Percentiles rank a stretch among this genome's conserved stretches.
phyloP scores from a whole-genome alignment of 2,888 invertebrate genomes.

The Nomada fabriciana region DNA sequence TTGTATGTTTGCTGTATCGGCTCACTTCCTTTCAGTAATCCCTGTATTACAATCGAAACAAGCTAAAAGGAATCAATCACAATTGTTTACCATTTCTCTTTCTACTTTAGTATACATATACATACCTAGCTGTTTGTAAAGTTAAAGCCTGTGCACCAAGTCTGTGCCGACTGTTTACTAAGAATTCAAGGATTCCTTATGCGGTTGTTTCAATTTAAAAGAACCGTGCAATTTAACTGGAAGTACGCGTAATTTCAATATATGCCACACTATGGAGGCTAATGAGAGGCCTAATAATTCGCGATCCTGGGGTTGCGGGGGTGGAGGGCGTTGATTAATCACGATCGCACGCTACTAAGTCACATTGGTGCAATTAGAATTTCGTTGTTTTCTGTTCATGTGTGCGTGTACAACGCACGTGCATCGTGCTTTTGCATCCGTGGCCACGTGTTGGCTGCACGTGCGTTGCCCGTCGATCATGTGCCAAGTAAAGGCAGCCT shows the following conservation, averaged over 20 bases:
- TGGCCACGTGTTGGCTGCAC: conserved; percentile 52
- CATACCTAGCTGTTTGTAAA: too few species aligned
- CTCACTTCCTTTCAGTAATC: too few species aligned
- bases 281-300: conserved; percentile 38
- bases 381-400: conserved; percentile 24
- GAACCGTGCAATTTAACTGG: neutral
- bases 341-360: conserved; percentile 42
- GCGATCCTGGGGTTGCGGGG: conserved; percentile 2
- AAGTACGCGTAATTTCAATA: conserved; percentile 11
- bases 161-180: neutral
- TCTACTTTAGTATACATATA: neutral
- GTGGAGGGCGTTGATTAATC: conserved; percentile 41
- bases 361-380: conserved; percentile 11
- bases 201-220: neutral
- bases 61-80: too few species aligned
- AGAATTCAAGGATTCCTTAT: neutral
- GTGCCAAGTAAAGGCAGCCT: conserved; percentile 50
- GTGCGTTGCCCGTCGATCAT: conserved; percentile 51
- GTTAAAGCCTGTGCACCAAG: too few species aligned
- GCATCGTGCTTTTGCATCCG: conserved; percentile 40
- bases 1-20: too few species aligned
- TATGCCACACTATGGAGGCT: neutral
- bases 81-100: neutral
- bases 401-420: conserved; percentile 48
- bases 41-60: too few species aligned